Evolutionary conservation across 2,797 vertebrate species (phyloP).

Genomic region (Sebastes ruberrimus): DNA sequence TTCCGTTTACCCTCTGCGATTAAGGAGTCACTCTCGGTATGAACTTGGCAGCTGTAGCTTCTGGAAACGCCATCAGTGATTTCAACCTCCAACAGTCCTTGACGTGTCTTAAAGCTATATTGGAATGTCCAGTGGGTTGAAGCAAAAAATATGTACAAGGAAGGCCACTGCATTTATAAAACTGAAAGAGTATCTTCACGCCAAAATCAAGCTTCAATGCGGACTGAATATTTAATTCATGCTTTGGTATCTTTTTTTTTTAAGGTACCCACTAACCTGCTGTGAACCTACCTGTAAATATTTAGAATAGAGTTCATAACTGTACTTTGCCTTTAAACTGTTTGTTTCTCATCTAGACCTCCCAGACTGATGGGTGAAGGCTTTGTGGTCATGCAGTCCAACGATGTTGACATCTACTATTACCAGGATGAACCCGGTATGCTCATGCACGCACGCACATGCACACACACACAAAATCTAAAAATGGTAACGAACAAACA

Average conservation of each 20-base stretch:
- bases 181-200: background rate
- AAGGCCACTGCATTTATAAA: background rate
- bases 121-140: background rate
- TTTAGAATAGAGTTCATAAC: background rate
- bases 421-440: slow-evolving; percentile 98
- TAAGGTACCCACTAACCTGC: background rate
- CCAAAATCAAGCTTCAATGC: background rate
- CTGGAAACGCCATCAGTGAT: background rate
- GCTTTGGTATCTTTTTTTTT: background rate
- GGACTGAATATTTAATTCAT: background rate
- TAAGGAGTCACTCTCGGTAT: background rate
- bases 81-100: slow-evolving; percentile 22
- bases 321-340: background rate
- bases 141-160: background rate
- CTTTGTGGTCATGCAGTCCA: slow-evolving; percentile 99
- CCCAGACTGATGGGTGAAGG: slow-evolving; percentile 98
- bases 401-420: slow-evolving; percentile 98
- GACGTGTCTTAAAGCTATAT: background rate
- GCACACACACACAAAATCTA: background rate
- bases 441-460: background rate
- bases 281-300: background rate
- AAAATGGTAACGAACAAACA: background rate
- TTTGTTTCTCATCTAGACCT: slow-evolving; percentile 80
- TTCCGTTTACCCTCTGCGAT: background rate
- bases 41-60: background rate